Evolutionary conservation across 1,140 invertebrate species (phyloP), one percentile per base, ranked within the genome.

Genomic region (Drosophila tani): DNA sequence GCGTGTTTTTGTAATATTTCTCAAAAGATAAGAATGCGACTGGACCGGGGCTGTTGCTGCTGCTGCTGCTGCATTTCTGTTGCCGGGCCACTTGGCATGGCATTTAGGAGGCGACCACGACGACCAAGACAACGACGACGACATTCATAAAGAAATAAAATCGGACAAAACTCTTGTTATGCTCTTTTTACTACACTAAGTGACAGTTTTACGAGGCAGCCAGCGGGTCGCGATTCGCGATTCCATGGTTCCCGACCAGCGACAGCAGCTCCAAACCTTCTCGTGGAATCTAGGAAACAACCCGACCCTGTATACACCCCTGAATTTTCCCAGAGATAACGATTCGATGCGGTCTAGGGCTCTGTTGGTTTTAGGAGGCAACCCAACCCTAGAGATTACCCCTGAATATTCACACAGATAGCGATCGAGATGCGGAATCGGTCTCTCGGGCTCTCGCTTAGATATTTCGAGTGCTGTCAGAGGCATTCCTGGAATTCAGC

Each of bases 1-100:
- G 91, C 91, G 91, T 92, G 91, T 82, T 92, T 91, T 82, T 91
- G 84, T 92, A 92, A 92, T 92, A 92, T 92, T 92, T 83, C 70
- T 92, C 87, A 92, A 91, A 86, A 91, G 90, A 91, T 91, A 91
- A 91, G 91, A 91, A 91, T 91, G 90, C 79, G 85, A 91, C 85
- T 79, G 83, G 79, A 83, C 90, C 81, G 47, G 81, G 70, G 75
- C 59, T 57, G 68, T 49, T 70, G 77, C 66, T 45, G 49, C 46
- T 41, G 66, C 38, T 55, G 47, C 60, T 70, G 47, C 32, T 55
- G 66, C 71, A 35, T 11, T 75, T 55, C 32, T 62, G 53, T 45
- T 59, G 67, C 57, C 49, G 40, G 56, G 40, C 40, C 45, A 51
- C 60, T 45, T 55, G 60, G 46, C 38, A 40, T 68, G 60, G 74